Conservation (phyloP, 2,113 vertebrate genomes). For the Phainopepla nitens region DNA sequence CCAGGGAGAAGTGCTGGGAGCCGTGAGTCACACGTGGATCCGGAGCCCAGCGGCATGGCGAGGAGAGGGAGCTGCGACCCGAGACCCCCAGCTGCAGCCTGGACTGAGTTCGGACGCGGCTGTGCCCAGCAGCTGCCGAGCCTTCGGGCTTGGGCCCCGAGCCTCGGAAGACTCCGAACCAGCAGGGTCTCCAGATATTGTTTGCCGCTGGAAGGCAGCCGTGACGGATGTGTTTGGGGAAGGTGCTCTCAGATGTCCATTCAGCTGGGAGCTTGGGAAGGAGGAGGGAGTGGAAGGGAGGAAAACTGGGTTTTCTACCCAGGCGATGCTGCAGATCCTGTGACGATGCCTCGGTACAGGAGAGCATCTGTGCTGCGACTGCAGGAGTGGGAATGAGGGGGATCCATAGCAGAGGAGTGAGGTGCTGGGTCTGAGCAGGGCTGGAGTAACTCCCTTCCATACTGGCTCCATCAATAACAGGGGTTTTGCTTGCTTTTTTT, state of each 20-base stretch:
- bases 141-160: not conserved
- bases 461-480: not conserved
- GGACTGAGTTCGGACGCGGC: not conserved
- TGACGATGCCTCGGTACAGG: fast-evolving
- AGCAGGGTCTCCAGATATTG: not conserved
- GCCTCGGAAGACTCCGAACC: fast-evolving
- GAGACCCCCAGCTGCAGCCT: not conserved
- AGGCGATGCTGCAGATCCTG: not conserved
- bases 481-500: not conserved
- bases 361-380: not conserved
- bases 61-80: not conserved
- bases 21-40: not conserved
- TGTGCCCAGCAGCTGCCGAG: not conserved
- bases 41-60: not conserved
- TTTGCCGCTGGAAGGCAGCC: not conserved
- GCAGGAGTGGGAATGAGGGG: not conserved
- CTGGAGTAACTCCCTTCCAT: not conserved
- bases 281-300: not conserved
- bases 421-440: not conserved
- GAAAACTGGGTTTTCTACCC: not conserved
- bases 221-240: not conserved
- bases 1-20: not conserved
- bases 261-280: not conserved
- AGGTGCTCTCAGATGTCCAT: not conserved
- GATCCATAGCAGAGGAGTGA: not conserved